phyloP scores from a whole-genome alignment of 2,113 vertebrate species.

The Lonchura striata region DNA sequence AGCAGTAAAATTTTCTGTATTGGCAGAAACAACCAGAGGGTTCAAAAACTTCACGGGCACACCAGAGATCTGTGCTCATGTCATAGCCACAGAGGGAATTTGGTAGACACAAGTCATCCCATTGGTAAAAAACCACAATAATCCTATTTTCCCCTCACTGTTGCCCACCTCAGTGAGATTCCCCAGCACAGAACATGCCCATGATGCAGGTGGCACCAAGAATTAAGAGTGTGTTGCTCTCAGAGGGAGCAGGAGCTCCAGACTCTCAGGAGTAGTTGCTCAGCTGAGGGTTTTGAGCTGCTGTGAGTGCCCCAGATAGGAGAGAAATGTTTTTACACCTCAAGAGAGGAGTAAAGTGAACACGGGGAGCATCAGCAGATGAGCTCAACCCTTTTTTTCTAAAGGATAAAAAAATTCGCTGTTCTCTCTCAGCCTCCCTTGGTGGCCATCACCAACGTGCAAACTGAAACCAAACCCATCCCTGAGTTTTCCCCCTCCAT shows the following conservation, averaged over 20 bases:
- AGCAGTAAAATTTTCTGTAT: background rate
- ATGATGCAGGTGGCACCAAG: fast-evolving
- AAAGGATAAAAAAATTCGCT: too few relatives aligned
- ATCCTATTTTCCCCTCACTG: background rate
- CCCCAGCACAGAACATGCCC: background rate
- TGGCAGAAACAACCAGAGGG: background rate
- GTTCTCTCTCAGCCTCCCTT: background rate
- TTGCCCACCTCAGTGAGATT: background rate
- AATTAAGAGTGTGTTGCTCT: background rate
- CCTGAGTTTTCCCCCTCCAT: background rate
- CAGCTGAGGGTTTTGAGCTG: background rate
- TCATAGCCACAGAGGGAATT: background rate
- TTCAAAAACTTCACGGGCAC: background rate
- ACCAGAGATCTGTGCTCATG: background rate
- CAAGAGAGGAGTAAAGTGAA: background rate
- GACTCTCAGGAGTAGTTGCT: fast-evolving
- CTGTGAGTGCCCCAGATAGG: background rate
- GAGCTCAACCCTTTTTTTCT: background rate
- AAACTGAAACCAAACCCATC: background rate
- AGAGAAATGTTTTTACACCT: background rate
- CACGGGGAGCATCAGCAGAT: background rate
- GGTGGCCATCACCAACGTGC: fast-evolving
- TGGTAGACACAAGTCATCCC: background rate
- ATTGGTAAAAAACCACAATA: background rate
- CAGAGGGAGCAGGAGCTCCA: background rate